Evolutionary conservation across 2,888 invertebrate genomes (phyloP).

Genomic region (Julus scanicus): DNA sequence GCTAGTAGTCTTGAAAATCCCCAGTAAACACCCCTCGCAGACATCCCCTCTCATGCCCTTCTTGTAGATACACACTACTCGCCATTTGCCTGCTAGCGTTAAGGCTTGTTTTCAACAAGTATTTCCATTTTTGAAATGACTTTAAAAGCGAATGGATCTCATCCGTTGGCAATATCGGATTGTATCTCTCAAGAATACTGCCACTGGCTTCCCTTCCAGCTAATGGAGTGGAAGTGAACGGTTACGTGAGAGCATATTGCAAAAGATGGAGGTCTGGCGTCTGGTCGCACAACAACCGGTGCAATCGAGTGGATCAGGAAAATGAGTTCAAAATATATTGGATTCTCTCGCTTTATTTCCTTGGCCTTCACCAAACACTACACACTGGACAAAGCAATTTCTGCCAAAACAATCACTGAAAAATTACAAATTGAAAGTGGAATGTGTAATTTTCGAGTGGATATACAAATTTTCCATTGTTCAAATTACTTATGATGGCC

Average conservation of each 20-base stretch:
- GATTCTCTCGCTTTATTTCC: neutral
- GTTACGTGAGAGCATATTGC: conserved; percentile 31
- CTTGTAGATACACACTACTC: neutral
- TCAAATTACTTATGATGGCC: neutral
- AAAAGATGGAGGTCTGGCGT: neutral
- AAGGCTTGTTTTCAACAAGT: conserved; percentile 31
- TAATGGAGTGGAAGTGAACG: conserved; percentile 54
- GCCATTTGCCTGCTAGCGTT: neutral
- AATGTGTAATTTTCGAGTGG: neutral
- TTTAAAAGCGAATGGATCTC: conserved; percentile 43
- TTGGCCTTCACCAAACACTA: neutral
- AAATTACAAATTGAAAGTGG: neutral
- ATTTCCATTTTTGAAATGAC: conserved; percentile 47
- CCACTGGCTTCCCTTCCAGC: conserved; percentile 47
- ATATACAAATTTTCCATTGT: no score
- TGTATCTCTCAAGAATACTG: conserved; percentile 25
- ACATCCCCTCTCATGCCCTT: neutral
- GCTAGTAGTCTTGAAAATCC: conserved; percentile 13
- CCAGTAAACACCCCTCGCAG: conserved; percentile 17
- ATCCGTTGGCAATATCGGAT: conserved; percentile 43
- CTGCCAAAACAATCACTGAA: neutral
- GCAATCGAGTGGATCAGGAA: conserved; percentile 14
- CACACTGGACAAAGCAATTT: neutral
- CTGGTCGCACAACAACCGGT: neutral
- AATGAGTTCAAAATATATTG: conserved; percentile 41